Evolutionary conservation across 2,888 invertebrate genomes (phyloP).

Genomic region (Pemphredon lugubris): DNA sequence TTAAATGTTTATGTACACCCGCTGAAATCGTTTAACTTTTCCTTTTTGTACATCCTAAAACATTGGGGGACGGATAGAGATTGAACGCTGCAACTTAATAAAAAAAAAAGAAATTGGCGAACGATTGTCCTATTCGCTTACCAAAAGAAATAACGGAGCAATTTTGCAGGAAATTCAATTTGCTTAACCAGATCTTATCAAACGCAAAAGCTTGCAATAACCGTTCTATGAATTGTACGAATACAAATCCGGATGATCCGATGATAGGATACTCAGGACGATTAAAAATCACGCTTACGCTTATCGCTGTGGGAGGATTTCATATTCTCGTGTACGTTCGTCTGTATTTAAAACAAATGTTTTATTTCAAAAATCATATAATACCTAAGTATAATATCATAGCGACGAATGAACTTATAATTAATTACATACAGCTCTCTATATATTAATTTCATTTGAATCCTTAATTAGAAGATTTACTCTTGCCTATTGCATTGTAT

Average conservation of each 20-base stretch:
- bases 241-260: too few relatives aligned
- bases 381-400: conserved; percentile 79
- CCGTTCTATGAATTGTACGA: too few relatives aligned
- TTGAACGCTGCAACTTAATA: too few relatives aligned
- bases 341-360: conserved; percentile 79
- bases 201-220: too few relatives aligned
- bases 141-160: background rate
- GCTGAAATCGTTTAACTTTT: too few relatives aligned
- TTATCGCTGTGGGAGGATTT: conserved; percentile 28
- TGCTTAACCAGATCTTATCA: too few relatives aligned
- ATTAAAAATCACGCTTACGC: too few relatives aligned
- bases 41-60: too few relatives aligned
- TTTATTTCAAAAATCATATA: conserved; percentile 80
- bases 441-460: conserved; percentile 80
- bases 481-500: conserved; percentile 75
- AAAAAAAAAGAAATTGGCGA: background rate
- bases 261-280: too few relatives aligned
- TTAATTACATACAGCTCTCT: conserved; percentile 80
- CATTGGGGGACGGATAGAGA: too few relatives aligned
- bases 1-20: too few relatives aligned
- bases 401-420: conserved; percentile 79
- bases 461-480: conserved; percentile 76
- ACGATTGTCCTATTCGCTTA: background rate
- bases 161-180: too few relatives aligned
- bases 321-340: conserved; percentile 44